Evolutionary conservation across 2,113 vertebrate genomes (phyloP), one percentile per base, ranked within the genome.

Genomic region (Leucopternis melanops): DNA sequence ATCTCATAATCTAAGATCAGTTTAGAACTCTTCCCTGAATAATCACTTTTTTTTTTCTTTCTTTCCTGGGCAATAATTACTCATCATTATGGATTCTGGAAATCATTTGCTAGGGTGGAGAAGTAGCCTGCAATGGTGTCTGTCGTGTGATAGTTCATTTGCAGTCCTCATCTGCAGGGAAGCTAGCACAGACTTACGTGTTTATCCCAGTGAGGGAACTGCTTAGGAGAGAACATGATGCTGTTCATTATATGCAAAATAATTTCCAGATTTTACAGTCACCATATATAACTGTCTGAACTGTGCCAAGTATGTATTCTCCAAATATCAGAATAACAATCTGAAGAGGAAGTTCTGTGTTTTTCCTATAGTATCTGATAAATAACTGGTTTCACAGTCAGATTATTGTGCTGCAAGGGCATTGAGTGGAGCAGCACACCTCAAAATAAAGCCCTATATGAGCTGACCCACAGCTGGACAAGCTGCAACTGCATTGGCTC

Each of bases 381-480:
- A 90, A 40, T 63, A 59, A 26, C n/a, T 31, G 11, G 2, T 52
- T 86, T 87, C 3, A 4, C 42, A 34, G 42, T 67, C n/a, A 49
- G 40, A 34, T 81, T 86, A 13, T 69, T 84, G 16, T 81, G 38
- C 59, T 88, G 72, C 63, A 92, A 4, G 45, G 52, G 16, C 57
- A 63, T 4, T 32, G 80, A 57, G 32, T 55, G 40, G 59, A 81
- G 49, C 16, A 40, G 12, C 65, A 18, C 25, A 38, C 61, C 45
- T 75, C 61, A 75, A 81, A 91, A 81, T 55, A 63, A 75, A 81
- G 18, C 50, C 75, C 26, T 82, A 2, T 70, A 2, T 57, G 77
- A 82, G 49, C 91, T 78, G 71, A 70, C 91, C 72, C 50, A 66
- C 67, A 86, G 89, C 95, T 96, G 92, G 81, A 87, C 55, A 57